Base-by-base conservation (phyloP, 2,888 invertebrate genomes). In the Horisme vitalbata region DNA sequence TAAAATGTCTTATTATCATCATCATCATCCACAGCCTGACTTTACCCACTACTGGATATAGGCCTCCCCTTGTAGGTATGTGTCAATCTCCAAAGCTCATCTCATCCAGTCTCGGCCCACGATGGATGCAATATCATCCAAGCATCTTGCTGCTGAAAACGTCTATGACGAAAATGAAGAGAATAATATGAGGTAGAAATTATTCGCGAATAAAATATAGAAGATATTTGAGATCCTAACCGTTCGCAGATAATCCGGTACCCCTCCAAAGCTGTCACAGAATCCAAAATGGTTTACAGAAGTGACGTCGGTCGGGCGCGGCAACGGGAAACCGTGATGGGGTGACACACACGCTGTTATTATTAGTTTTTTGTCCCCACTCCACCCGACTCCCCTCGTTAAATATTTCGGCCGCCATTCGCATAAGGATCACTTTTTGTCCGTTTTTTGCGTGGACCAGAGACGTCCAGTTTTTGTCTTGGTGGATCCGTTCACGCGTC, bases 321-420 rank as follows among this genome's bases (percentile, higher is more conserved):
- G 66, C 67, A 68, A 71, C 74, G 75, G 77, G 75, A 75, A 71
- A 69, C 68, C 63, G 71, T 80, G 83, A 83, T 82, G 82, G 87
- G 86, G 88, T 86, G 86, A 86, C 83, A 76, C 73, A 68, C 61
- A 63, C 75, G 65, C 77, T 77, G 87, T 86, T 89, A 89, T 88
- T 89, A 88, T 88, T 89, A 88, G 89, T 87, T 87, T 86, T 88
- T 87, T 85, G 81, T 79, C 78, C 82, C 83, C 81, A 74, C 83
- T 68, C 75, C 69, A 65, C 71, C 69, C 59, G 68, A 66, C 68
- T 59, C 73, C 79, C 77, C 75, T 70, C 65, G 65, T 62, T 55
- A 50, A 58, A 55, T 41, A 46, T 52, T 61, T 57, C 69, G 66
- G 78, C 79, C 76, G 86, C 87, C 84, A 86, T 86, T 83, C 72